A percentile compares a stretch with the other conserved stretches of the same genome.
phyloP scores from a whole-genome alignment of 2,797 vertebrate species.

The Thamnophis elegans region DNA sequence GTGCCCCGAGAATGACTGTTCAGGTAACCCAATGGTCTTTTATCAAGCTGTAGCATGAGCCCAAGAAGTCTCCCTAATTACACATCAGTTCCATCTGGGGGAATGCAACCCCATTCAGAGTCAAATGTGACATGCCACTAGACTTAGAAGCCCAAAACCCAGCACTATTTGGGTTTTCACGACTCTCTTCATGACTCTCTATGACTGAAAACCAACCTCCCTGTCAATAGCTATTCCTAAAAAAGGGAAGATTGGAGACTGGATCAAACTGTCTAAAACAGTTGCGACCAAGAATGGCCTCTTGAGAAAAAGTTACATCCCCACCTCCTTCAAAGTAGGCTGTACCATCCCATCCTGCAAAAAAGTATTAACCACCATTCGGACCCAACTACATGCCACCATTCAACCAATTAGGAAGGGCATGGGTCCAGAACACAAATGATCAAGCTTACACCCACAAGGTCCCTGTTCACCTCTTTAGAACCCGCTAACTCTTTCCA shows the following conservation, averaged over 20 bases:
- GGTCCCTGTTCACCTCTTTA: background rate
- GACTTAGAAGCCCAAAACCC: background rate
- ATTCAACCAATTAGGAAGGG: background rate
- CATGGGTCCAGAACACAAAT: background rate
- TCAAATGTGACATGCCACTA: background rate
- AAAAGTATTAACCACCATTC: background rate
- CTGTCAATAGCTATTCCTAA: background rate
- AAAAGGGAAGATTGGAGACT: background rate
- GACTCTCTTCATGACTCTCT: background rate
- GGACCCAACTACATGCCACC: background rate
- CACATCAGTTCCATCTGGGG: background rate
- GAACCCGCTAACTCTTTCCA: background rate
- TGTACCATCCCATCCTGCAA: background rate
- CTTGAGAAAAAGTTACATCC: background rate
- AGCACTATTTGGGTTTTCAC: background rate
- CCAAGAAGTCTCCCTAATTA: background rate
- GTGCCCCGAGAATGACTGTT: too few species aligned
- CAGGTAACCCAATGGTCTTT: too few species aligned
- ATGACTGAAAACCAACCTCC: background rate
- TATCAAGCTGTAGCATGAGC: background rate
- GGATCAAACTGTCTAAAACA: background rate
- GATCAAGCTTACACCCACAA: background rate
- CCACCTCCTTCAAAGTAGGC: background rate
- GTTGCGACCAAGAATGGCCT: background rate
- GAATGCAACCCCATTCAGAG: background rate